Evolutionary conservation across 1,140 invertebrate species (phyloP), one percentile per base, ranked within the genome.

Genomic region (Propsilocerus akamusi): DNA sequence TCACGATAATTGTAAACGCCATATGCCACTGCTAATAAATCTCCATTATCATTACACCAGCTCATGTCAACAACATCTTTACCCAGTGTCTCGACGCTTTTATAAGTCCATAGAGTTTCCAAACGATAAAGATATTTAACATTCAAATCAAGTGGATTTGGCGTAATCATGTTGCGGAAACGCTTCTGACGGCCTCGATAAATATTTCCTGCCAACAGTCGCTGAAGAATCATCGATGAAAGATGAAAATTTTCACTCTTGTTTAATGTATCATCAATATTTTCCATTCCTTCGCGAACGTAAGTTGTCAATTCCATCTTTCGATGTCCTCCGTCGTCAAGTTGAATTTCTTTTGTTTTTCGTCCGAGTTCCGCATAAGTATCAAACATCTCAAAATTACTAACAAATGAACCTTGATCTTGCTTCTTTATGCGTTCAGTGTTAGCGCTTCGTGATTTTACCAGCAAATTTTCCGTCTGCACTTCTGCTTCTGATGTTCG

Each of bases 331-430:
- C 69, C 66, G 32, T 71, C 70, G 14, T 66, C 60, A 26, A 68
- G 60, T 52, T 68, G 62, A 0, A 65, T 58, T 48, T 63, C 60
- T 8, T 60, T 53, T 14, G 62, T 64, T 5, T 62, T 54, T 17
- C 58, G 54, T 26, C 67, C 64, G 4, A 72, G 57, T 23, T 61
- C 59, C 23, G 65, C 62, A 53, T 75, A 82, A 0, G 75, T 78
- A 54, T 84, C 81, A 53, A 74, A 73, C 73, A 84, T 80, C 47
- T 81, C 76, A 73, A 80, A 86, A 54, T 78, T 70, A 5, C 80
- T 83, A 0, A 80, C 79, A 56, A 78, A 80, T 0, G 72, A 69
- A 5, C 65, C 66, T 8, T 68, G 68, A 58, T 80, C 75, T 46
- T 62, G 67, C 11, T 70, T 74, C 49, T 67, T 62, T 2, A 70